These are phyloP conservation scores for Melipona bicolor DNA, from an alignment of 2,888 invertebrate species.

Conservation along the genomic window DNA sequence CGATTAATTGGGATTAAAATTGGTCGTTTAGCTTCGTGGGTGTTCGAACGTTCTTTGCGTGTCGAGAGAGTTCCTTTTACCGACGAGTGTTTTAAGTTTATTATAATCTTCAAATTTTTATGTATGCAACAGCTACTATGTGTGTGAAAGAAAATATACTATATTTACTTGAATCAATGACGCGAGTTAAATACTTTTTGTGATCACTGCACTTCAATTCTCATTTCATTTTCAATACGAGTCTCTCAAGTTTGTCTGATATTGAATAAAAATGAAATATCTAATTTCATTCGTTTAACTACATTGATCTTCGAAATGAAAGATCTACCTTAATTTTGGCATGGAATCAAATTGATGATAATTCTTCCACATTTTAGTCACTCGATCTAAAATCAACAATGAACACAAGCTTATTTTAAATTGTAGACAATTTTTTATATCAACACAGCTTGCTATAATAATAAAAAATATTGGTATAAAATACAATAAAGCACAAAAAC, in stretches of 20 bases:
- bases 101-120: neutral
- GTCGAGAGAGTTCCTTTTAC: neutral
- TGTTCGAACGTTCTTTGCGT: neutral
- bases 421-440: neutral
- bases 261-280: neutral
- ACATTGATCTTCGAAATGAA: neutral
- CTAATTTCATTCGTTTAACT: neutral
- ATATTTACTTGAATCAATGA: no score
- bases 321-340: neutral
- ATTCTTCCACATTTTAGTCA: neutral
- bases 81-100: neutral
- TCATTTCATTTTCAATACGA: no score
- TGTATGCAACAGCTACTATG: no score
- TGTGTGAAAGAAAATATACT: no score
- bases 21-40: neutral
- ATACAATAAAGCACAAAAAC: neutral
- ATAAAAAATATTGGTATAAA: neutral
- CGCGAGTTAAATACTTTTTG: no score
- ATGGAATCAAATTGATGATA: neutral
- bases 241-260: no score
- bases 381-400: no score
- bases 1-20: slow-evolving; percentile 23
- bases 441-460: neutral
- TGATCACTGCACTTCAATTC: no score
- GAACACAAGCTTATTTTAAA: neutral